A percentile compares a stretch with the other conserved stretches of the same genome.
phyloP scores from a whole-genome alignment of 30 jellyfish, hydroid and myxozoan species.

The Pseudorhiza aurosa region DNA sequence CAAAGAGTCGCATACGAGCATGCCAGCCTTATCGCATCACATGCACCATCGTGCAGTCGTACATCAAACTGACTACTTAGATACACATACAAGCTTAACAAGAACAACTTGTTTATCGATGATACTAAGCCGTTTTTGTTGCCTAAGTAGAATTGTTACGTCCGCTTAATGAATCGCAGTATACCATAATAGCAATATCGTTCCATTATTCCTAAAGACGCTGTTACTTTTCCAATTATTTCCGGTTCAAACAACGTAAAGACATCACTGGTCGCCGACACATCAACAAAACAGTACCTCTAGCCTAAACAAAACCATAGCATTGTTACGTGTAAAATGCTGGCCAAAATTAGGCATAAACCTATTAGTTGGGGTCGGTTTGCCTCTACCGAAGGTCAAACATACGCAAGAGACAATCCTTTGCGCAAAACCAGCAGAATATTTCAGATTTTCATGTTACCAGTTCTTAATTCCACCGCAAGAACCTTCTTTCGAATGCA shows the following conservation, averaged over 20 bases:
- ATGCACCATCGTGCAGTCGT: no score
- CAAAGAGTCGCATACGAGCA: no score
- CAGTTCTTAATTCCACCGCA: no score
- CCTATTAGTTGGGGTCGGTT: slow-evolving; percentile 23
- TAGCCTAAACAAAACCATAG: slow-evolving; percentile 56
- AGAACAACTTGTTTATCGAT: slow-evolving; percentile 32
- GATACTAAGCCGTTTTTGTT: slow-evolving; percentile 17
- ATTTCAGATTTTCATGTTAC: no score
- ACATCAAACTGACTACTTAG: no score
- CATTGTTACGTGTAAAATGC: slow-evolving; percentile 20
- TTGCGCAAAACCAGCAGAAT: no score
- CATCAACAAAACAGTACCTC: slow-evolving; percentile 16
- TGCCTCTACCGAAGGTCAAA: no score
- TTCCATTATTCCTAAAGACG: slow-evolving; percentile 31
- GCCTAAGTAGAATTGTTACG: slow-evolving; percentile 7
- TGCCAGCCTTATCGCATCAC: no score
- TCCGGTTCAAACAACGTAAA: slow-evolving; percentile 31
- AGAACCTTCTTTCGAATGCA: no score
- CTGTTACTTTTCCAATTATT: slow-evolving; percentile 30
- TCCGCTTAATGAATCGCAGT: slow-evolving; percentile 21
- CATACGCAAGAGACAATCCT: no score
- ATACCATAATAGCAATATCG: slow-evolving; percentile 7
- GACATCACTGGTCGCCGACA: slow-evolving; percentile 46
- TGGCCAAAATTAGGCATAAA: slow-evolving; percentile 13
- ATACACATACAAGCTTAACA: no score